These are phyloP conservation scores for Dasypogon diadema DNA, from an alignment of 2,888 invertebrate species.

Conservation along the genomic window DNA sequence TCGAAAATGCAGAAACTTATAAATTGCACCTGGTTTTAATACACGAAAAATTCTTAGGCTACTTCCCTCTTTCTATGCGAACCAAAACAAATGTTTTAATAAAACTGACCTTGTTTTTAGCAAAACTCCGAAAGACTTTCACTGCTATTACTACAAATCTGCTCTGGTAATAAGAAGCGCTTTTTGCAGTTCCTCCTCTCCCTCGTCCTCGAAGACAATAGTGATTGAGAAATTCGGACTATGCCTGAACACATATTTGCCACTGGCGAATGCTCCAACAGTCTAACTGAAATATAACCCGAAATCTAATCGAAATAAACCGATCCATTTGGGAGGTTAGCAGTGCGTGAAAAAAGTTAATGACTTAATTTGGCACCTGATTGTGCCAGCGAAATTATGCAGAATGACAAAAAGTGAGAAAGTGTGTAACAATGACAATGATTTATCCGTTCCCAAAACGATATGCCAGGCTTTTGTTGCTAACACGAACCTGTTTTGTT, in stretches of 20 bases:
- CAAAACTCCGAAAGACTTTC: too few relatives aligned
- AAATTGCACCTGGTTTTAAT: too few relatives aligned
- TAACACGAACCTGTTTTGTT: slow-evolving; percentile 20
- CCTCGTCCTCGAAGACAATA: too few relatives aligned
- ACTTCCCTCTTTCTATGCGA: too few relatives aligned
- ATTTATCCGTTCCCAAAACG: slow-evolving; percentile 21
- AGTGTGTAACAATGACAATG: slow-evolving; percentile 29
- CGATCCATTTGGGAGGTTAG: slow-evolving; percentile 5
- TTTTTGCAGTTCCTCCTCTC: too few relatives aligned
- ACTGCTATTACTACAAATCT: too few relatives aligned
- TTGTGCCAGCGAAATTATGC: slow-evolving; percentile 25
- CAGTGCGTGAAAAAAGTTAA: slow-evolving; percentile 31
- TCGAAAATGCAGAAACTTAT: too few relatives aligned
- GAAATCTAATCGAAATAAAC: not conserved
- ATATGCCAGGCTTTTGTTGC: slow-evolving; percentile 12
- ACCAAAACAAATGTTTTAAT: too few relatives aligned
- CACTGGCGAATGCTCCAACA: not conserved
- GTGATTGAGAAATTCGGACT: not conserved
- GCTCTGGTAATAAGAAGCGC: too few relatives aligned
- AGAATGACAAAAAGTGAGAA: slow-evolving; percentile 35
- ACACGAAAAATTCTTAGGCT: too few relatives aligned
- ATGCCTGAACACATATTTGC: not conserved
- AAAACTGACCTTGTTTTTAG: too few relatives aligned
- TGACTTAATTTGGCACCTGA: slow-evolving; percentile 32
- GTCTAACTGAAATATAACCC: not conserved